Conservation (phyloP, 1,140 invertebrate species). For the Stenopsyche tienmushanensis region DNA sequence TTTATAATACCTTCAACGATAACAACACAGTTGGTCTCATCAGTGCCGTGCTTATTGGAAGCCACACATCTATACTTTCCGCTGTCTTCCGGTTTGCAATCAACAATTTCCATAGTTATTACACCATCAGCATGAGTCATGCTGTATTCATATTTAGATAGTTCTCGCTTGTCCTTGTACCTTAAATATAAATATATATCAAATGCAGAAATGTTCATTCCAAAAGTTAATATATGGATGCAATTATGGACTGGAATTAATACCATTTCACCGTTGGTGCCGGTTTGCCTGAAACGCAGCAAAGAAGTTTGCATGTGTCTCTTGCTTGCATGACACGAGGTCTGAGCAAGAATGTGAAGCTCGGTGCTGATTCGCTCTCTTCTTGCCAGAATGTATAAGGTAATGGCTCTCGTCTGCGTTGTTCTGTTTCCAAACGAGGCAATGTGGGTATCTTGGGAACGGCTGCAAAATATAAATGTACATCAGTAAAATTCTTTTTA, state of each 20-base stretch:
- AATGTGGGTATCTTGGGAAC: conserved; percentile 78
- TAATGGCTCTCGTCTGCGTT: conserved; percentile 77
- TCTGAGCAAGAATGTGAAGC: conserved; percentile 95
- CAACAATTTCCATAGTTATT: conserved; percentile 93
- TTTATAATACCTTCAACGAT: conserved; percentile 86
- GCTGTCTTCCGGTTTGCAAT: conserved; percentile 91
- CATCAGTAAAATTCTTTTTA: not conserved
- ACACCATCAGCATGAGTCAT: conserved; percentile 91
- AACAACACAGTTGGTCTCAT: conserved; percentile 93
- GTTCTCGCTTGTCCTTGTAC: conserved; percentile 91
- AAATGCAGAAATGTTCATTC: not conserved
- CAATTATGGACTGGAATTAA: conserved; percentile 16
- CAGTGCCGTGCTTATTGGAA: conserved; percentile 86
- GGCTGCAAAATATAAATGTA: conserved; percentile 55
- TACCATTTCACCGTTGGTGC: conserved; percentile 73
- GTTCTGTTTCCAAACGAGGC: conserved; percentile 70
- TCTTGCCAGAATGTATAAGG: conserved; percentile 87
- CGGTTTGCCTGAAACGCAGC: conserved; percentile 93
- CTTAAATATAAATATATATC: conserved; percentile 47
- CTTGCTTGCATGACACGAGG: conserved; percentile 96
- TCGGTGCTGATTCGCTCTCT: conserved; percentile 84
- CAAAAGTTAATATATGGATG: not conserved
- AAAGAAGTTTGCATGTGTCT: conserved; percentile 94
- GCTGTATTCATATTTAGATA: conserved; percentile 87
- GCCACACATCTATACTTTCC: conserved; percentile 95